Evolutionary conservation across 2,113 vertebrate genomes (phyloP).

Genomic region (Ammodramus savannarum): DNA sequence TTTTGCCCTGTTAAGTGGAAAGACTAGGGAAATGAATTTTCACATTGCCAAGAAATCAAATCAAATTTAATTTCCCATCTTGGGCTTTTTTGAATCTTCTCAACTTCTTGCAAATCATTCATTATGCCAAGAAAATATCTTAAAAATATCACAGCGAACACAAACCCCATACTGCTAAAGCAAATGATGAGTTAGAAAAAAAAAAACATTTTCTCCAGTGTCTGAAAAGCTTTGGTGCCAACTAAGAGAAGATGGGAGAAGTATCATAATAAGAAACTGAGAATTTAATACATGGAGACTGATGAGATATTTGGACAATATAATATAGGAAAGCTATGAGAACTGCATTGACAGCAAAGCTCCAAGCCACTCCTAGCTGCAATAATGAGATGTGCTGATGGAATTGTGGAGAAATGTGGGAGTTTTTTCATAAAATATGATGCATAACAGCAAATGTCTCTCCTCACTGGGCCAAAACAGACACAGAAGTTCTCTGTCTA

Average conservation of each 20-base stretch:
- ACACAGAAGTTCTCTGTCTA: neutral
- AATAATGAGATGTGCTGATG: neutral
- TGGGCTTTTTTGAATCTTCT: neutral
- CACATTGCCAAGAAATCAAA: conserved; percentile 22
- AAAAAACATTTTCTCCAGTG: neutral
- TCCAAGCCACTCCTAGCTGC: neutral
- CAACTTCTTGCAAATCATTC: neutral
- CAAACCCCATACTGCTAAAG: neutral
- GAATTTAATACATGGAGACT: neutral
- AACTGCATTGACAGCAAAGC: neutral
- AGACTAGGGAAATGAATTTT: neutral
- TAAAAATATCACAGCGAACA: neutral
- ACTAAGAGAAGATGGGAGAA: neutral
- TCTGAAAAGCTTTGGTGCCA: conserved; percentile 3
- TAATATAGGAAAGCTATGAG: neutral
- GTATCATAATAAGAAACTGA: neutral
- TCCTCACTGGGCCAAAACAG: neutral
- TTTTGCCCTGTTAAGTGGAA: neutral
- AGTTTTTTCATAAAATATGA: neutral
- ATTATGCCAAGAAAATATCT: conserved; percentile 35
- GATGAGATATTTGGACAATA: neutral
- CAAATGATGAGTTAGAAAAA: conserved; percentile 10
- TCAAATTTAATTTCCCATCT: conserved; percentile 2
- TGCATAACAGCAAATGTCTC: neutral
- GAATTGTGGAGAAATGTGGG: neutral